Conservation (phyloP, 2,797 vertebrate genomes). For the Apogon hyalosoma region DNA sequence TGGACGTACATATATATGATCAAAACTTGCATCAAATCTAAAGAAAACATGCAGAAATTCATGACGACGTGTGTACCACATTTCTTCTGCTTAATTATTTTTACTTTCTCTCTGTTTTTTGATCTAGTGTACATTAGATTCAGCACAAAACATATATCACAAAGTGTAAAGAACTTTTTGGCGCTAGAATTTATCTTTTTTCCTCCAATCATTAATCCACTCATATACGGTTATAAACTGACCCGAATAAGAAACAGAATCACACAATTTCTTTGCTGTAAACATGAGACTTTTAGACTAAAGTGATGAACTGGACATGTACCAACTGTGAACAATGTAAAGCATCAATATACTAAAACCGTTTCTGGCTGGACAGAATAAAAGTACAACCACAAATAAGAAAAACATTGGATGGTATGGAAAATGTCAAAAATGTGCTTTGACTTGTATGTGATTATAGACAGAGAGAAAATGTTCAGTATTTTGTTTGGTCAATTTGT, state of each 20-base stretch:
- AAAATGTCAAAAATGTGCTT: no score
- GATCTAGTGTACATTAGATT: constrained; percentile 52
- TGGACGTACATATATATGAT: constrained; percentile 58
- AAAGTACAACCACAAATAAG: no score
- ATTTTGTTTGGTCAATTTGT: no score
- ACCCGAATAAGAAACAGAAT: constrained; percentile 44
- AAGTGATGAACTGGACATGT: no score
- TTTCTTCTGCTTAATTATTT: constrained; percentile 31
- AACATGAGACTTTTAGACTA: no score
- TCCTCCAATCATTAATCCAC: constrained; percentile 58
- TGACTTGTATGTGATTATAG: no score
- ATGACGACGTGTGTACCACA: constrained; percentile 77
- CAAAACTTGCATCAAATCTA: constrained; percentile 35
- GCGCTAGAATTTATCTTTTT: constrained; percentile 42
- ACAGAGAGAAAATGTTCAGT: no score
- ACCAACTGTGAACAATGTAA: no score
- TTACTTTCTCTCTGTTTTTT: constrained; percentile 36
- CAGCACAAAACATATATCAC: constrained; percentile 10
- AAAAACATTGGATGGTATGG: no score
- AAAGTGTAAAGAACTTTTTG: constrained; percentile 46
- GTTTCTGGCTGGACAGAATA: no score
- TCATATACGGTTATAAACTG: constrained; percentile 55
- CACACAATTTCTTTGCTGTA: no score
- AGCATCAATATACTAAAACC: no score
- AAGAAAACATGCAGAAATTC: constrained; percentile 59